Base-by-base conservation (phyloP, 1,140 invertebrate genomes). In the Lepidurus arcticus region DNA sequence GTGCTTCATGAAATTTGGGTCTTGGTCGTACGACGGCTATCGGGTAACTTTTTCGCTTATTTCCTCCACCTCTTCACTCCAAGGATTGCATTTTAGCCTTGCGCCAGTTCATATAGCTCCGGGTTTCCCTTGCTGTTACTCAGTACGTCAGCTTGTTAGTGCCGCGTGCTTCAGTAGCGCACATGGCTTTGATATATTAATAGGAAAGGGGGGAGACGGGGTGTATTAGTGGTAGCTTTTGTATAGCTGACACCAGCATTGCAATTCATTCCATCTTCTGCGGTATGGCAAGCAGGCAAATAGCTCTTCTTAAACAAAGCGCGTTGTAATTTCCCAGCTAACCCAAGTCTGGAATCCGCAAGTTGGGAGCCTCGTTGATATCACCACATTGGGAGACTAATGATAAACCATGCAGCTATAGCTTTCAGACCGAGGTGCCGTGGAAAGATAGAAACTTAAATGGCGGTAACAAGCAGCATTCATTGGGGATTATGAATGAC, bases 1-100 rank as follows among this genome's bases (percentile, higher is more conserved):
- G 0, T 97, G 95, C 85, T 94, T 95, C 85, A 93, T 97, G 91
- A 97, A 96, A 81, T 97, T 97, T 83, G 97, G 97, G 6, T 98
- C 95, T 0, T 99, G 97, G 98, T 97, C 95, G 2, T 99, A 98
- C 84, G 96, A 98, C 83, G 96, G 96, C 73, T 92, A 93, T 85
- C 93, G 96, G 90, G 92, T 96, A 86, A 82, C 79, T 81, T 45
- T 65, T 65, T 13, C 26, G 26, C 2, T 26, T 1, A 26, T 65
- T 65, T 16, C 9, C 8, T n/a, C 13, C 16, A n/a, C 21, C 21
- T 7, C 7, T 65, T 65, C 21, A n/a, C 13, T 13, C 53, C 3
- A 21, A 16, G 6, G 13, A 16, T 16, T 13, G 13, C 5, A 1
- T 7, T 16, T 13, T 21, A 7, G 21, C 53, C 53, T 65, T 65